phyloP scores from a whole-genome alignment of 2,888 invertebrate genomes.

The Venusia cambrica region DNA sequence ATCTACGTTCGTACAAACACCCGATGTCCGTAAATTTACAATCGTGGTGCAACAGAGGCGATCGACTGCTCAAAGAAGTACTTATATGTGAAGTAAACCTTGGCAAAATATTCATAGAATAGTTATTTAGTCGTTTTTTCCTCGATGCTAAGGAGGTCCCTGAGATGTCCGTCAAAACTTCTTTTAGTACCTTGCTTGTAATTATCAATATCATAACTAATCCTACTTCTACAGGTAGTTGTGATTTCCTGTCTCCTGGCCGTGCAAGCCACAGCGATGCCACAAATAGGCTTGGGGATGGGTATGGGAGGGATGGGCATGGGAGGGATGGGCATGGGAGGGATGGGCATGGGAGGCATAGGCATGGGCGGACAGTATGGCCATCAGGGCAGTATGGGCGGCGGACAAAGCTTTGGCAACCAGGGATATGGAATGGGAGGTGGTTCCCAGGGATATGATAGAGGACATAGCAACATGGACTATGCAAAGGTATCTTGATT shows the following conservation, averaged over 20 bases:
- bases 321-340: conserved; percentile 1
- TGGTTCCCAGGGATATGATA: conserved; percentile 3
- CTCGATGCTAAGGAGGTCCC: no score
- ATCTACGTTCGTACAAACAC: no score
- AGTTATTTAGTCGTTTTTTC: no score
- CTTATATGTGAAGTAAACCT: no score
- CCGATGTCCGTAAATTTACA: no score
- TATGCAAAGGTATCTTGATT: no score
- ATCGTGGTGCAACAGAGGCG: no score
- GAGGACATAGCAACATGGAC: conserved; percentile 7
- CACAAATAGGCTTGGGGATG: neutral
- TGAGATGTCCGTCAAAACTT: no score
- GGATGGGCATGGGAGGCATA: neutral
- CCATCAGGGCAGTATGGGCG: conserved; percentile 1
- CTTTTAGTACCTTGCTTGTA: no score
- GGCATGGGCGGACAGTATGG: conserved; percentile 8
- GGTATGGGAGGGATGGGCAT: neutral
- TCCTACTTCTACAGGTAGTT: conserved; percentile 8
- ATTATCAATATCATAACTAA: no score
- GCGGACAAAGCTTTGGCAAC: conserved; percentile 2
- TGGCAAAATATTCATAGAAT: no score
- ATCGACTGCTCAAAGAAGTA: no score
- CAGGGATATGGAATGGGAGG: conserved; percentile 3
- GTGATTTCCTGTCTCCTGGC: conserved; percentile 11
- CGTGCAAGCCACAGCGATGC: conserved; percentile 7